These are phyloP conservation scores for Grallaria varia DNA, from an alignment of 2,113 vertebrate genomes.

Conservation along the genomic window DNA sequence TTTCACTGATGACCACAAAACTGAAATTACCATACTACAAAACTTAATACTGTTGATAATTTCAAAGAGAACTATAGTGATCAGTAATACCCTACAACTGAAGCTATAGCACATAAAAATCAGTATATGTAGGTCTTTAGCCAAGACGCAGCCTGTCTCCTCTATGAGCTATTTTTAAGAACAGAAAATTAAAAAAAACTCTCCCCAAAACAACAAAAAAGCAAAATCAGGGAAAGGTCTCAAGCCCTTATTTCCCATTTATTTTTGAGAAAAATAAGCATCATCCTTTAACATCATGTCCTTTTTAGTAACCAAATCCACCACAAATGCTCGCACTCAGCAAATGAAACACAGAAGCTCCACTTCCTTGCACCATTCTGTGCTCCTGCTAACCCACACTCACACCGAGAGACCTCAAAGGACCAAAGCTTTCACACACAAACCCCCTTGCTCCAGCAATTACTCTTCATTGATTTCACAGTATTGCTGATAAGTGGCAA, in stretches of 20 bases:
- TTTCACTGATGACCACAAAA: neutral
- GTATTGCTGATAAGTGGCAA: neutral
- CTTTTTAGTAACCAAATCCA: neutral
- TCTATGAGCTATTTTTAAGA: neutral
- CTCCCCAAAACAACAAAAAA: accelerated
- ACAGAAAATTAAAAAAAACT: neutral
- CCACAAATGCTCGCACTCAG: neutral
- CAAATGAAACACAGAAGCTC: neutral
- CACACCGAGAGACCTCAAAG: neutral
- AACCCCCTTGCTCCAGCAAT: neutral
- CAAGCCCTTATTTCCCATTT: neutral
- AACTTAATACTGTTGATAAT: neutral
- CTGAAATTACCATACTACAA: neutral
- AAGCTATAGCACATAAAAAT: neutral
- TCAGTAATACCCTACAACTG: neutral
- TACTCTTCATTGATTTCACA: neutral
- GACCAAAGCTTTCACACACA: neutral
- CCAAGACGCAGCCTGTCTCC: neutral
- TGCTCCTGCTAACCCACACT: neutral
- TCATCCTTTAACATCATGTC: neutral
- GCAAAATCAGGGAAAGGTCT: neutral
- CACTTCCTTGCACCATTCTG: neutral
- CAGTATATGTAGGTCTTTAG: neutral
- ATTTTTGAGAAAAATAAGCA: neutral
- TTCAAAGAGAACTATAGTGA: neutral